These are phyloP conservation scores for Anoplolepis gracilipes DNA, from an alignment of 1,140 invertebrate genomes.

Conservation along the genomic window DNA sequence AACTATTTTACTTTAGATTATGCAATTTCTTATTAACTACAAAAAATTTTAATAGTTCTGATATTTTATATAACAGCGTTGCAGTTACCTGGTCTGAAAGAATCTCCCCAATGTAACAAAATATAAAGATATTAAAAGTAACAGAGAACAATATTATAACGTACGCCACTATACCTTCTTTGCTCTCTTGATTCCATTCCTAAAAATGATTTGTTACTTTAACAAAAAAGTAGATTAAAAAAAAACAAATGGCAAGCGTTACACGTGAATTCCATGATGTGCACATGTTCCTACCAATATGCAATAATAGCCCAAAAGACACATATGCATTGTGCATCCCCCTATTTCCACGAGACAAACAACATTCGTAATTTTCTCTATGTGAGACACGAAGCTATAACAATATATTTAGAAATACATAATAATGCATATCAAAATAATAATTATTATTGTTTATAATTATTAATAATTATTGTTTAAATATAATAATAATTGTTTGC, in stretches of 20 bases:
- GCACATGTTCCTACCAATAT: slow-evolving; percentile 76
- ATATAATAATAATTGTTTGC: neutral
- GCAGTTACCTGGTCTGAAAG: slow-evolving; percentile 73
- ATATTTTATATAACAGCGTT: neutral
- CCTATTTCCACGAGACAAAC: slow-evolving; percentile 78
- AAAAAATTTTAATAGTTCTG: neutral
- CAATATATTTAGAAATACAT: slow-evolving; percentile 19
- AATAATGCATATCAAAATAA: too few relatives aligned
- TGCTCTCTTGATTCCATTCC: slow-evolving; percentile 68
- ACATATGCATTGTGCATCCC: slow-evolving; percentile 78
- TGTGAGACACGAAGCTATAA: slow-evolving; percentile 73
- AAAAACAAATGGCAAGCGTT: neutral
- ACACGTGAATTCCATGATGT: neutral
- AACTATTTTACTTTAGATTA: slow-evolving; percentile 16
- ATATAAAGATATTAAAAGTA: slow-evolving; percentile 76
- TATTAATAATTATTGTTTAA: too few relatives aligned
- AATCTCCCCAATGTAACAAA: slow-evolving; percentile 77
- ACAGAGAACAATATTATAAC: slow-evolving; percentile 68
- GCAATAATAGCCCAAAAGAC: slow-evolving; percentile 79
- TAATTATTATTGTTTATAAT: too few relatives aligned
- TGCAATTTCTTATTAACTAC: neutral
- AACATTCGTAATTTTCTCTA: slow-evolving; percentile 75
- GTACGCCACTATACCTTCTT: slow-evolving; percentile 42
- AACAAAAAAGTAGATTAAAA: neutral
- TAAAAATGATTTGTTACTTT: slow-evolving; percentile 39